A percentile compares a stretch with the other conserved stretches of the same genome.
These are phyloP conservation scores for Lycaena phlaeas DNA, from an alignment of 2,888 invertebrate genomes.

Conservation along the genomic window DNA sequence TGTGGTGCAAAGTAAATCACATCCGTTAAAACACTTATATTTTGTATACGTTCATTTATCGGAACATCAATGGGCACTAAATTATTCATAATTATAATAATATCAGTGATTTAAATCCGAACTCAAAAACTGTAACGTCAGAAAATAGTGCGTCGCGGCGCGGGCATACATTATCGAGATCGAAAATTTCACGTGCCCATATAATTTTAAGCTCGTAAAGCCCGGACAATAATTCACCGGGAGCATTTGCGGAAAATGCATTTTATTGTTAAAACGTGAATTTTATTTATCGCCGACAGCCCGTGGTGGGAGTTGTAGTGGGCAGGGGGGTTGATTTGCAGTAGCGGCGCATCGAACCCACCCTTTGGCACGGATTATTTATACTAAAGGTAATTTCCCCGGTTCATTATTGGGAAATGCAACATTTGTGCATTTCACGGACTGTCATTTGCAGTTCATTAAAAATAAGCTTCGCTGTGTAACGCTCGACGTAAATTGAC, in stretches of 20 bases:
- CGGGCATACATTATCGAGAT: slow-evolving; percentile 62
- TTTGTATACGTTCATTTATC: too few relatives aligned
- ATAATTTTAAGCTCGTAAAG: slow-evolving; percentile 74
- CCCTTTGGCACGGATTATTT: slow-evolving; percentile 70
- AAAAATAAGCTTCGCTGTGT: slow-evolving; percentile 34
- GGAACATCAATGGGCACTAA: too few relatives aligned
- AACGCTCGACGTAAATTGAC: slow-evolving; percentile 15
- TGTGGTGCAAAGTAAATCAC: slow-evolving; percentile 41
- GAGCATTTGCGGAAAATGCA: slow-evolving; percentile 73
- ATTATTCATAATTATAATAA: slow-evolving; percentile 16
- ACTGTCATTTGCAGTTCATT: slow-evolving; percentile 65
- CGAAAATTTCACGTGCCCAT: slow-evolving; percentile 70
- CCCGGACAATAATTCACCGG: slow-evolving; percentile 65
- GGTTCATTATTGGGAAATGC: slow-evolving; percentile 70
- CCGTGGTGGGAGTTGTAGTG: slow-evolving; percentile 38
- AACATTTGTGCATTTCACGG: slow-evolving; percentile 62
- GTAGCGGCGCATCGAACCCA: slow-evolving; percentile 64
- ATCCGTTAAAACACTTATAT: too few relatives aligned
- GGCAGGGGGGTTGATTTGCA: slow-evolving; percentile 61
- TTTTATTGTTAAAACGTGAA: slow-evolving; percentile 74
- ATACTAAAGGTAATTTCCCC: slow-evolving; percentile 68
- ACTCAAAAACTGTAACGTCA: slow-evolving; percentile 29
- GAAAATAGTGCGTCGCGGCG: slow-evolving; percentile 51
- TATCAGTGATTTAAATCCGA: slow-evolving; percentile 23
- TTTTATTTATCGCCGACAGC: slow-evolving; percentile 71